Evolutionary conservation across 2,797 vertebrate genomes (phyloP).

Genomic region (Melanotaenia trifasciata): DNA sequence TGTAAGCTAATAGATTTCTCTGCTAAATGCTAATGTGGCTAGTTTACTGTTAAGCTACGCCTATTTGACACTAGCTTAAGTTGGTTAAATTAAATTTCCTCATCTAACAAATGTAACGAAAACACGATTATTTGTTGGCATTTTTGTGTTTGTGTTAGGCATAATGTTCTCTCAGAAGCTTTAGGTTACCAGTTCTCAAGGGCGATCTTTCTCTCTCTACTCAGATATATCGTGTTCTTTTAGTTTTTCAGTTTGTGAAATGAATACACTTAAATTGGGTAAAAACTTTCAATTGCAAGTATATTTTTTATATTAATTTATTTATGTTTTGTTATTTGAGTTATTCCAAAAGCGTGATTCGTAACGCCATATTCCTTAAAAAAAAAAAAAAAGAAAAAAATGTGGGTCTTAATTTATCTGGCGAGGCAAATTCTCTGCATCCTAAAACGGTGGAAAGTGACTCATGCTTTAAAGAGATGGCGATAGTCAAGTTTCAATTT

Average conservation of each 20-base stretch:
- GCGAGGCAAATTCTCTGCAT: not conserved
- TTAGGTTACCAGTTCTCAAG: constrained; percentile 22
- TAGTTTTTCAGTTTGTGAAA: not conserved
- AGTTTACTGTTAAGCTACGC: not conserved
- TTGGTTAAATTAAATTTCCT: not conserved
- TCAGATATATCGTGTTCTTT: not conserved
- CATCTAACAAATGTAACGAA: not conserved
- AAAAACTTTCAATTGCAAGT: not conserved
- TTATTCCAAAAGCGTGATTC: too few relatives aligned
- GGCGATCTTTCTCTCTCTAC: not conserved
- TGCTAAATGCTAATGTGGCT: constrained; percentile 47
- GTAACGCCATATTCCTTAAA: not conserved
- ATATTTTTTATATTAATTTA: not conserved
- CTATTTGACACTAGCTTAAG: not conserved
- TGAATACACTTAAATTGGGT: too few relatives aligned
- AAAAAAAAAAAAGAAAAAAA: too few relatives aligned
- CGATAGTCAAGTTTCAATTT: not conserved
- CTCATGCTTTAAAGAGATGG: not conserved
- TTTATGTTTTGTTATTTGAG: not conserved
- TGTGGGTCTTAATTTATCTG: not conserved
- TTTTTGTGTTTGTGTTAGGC: not conserved
- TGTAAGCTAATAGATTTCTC: not conserved
- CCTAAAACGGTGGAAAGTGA: not conserved
- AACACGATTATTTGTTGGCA: fast-evolving
- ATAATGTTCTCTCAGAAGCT: not conserved